Evolutionary conservation across 2,797 vertebrate species (phyloP), one percentile per base, ranked within the genome.

Genomic region (Catostomus latipinnis): DNA sequence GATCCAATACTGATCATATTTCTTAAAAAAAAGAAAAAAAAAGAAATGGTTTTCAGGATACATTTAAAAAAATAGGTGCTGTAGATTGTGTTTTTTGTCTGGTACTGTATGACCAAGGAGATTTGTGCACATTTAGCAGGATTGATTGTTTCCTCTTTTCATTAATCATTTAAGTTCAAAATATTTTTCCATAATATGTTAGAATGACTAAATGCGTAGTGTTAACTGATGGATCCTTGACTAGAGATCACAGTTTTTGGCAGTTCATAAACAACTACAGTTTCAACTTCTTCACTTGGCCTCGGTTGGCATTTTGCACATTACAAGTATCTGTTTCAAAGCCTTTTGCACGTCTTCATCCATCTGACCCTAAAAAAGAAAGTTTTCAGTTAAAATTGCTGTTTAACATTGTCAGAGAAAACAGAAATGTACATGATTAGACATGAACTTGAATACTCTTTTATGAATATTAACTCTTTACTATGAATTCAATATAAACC

Each of bases 301-400:
- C 88, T 95, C 95, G 53, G 94, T 93, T 82, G 97, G 96, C 92
- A 95, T 92, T 93, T 98, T 98, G 90, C 97, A 99, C 97, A 99
- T 99, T 1, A 97, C 96, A 71, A 99, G 93, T 81, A 99, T 99
- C 87, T 99, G 97, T 88, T 98, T 98, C 88, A 99, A 92, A 76
- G 98, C 97, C 90, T 97, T 98, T 90, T 99, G 98, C 72, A 99
- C 97, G 48, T 99, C 98, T 94, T 99, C 97, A 89, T 99, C 98
- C 98, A 99, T 99, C 88, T 99, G 98, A 90, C 98, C 98, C 98
- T 99, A 89, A 57, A 74, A 83, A 9, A 16, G 71, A 52, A 67
- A 16, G 6, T 72, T 16, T 60, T 0, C 61, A 56, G n/a, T 61
- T 63, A 46, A n/a, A 63, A 52, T 34, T 34, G 34, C 34, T 34